Conservation (phyloP, 1,140 invertebrate species). For the Parasteatoda tepidariorum region DNA sequence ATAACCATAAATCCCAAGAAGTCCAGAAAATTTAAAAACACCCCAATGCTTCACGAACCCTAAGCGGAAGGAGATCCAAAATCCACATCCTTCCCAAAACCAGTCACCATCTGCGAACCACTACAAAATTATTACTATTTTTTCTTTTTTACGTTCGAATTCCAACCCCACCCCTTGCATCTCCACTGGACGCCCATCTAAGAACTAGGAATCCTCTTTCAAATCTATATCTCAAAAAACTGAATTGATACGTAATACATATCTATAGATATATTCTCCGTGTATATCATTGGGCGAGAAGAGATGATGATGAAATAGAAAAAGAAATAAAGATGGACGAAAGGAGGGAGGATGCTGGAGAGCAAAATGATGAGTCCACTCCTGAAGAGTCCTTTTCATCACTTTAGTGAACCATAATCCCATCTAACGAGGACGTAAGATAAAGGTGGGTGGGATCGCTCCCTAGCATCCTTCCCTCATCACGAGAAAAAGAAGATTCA, state of each 20-base stretch:
- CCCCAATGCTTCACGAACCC: neutral
- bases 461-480: conserved; percentile 20
- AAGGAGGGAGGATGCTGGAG: neutral
- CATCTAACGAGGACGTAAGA: conserved; percentile 48
- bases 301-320: neutral
- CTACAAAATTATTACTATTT: neutral
- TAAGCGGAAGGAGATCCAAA: neutral
- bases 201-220: neutral
- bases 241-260: neutral
- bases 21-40: too few relatives aligned
- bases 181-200: conserved; percentile 7
- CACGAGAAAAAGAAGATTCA: conserved; percentile 23
- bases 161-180: conserved; percentile 11
- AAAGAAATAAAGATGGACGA: neutral
- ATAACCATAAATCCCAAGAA: too few relatives aligned
- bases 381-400: conserved; percentile 45
- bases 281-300: neutral
- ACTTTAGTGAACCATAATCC: conserved; percentile 57
- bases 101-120: neutral
- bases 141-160: conserved; percentile 6
- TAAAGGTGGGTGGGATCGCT: conserved; percentile 14
- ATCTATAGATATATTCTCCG: neutral
- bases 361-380: conserved; percentile 56
- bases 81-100: neutral
- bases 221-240: neutral